Base-by-base conservation (phyloP, 2,797 vertebrate species). In the Xiphophorus birchmanni region DNA sequence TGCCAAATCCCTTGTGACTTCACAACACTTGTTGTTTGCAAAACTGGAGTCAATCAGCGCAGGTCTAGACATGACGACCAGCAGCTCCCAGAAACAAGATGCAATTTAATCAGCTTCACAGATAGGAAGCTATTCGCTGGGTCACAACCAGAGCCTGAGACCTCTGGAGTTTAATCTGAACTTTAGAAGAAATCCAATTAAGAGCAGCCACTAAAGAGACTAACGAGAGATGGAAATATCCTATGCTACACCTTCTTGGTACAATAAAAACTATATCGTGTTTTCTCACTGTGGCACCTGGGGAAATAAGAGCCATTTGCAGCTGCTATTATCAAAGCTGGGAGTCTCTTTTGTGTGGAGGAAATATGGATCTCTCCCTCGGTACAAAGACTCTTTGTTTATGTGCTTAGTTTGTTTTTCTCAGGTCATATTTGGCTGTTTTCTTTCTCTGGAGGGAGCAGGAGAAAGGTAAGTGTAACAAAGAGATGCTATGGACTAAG, bases 111-210 rank as follows among this genome's bases (percentile, higher is more conserved):
- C 88, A 91, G 80, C 80, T 60, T 87, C 75, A 80, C 42, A 15
- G 50, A 81, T 75, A 83, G 56, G 80, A 76, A 65, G 84, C 82
- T 75, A 67, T 73, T 85, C 85, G 73, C 80, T 48, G 85, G 92
- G 88, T 82, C 84, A 82, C 82, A 84, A 79, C 81, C 50, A 26
- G 56, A 87, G 77, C 35, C 81, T 69, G 52, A 17, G 12, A 71
- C 52, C 77, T 88, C 88, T 40, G 44, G 74, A 91, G 92, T 87
- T 92, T 92, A 86, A 86, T 91, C 90, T 91, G 85, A 92, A 93
- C 89, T 84, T 87, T 92, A 89, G 87, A 91, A 92, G 88, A 92
- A 93, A 94, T 94, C 91, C 92, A 94, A 94, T 95, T 94, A 94
- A 93, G 90, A 88, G 40, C 77, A 29, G 17, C 50, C 81, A 81